Evolutionary conservation across 2,113 vertebrate species (phyloP), one percentile per base, ranked within the genome.

Genomic region (Seriola quinqueradiata): DNA sequence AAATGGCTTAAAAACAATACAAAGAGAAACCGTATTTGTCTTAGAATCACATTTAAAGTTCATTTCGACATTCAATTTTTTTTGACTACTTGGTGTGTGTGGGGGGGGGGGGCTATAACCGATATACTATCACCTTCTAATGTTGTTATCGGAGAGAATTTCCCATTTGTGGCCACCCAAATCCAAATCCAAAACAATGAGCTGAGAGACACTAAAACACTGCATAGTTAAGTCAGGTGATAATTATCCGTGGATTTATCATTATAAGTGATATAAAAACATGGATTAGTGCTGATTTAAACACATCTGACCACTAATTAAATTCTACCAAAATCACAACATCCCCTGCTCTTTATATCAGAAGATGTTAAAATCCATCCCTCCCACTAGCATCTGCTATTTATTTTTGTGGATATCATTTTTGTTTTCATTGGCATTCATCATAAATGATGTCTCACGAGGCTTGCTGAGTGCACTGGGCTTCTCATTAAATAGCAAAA

Each of bases 341-440:
- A n/a, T 25, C 55, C 6, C 55, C 55, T 25, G 52, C 52, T 55
- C n/a, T 50, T 7, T 55, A 21, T 23, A 58, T 59, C 65, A 59
- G 28, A 65, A 46, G 19, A 63, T 34, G 21, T 52, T 46, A 36
- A 61, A 66, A 21, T 17, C 48, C 9, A 16, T 25, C 23, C 34
- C 44, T 74, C 76, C 68, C 19, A 54, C 42, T 81, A 36, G 11
- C 36, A 69, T 65, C 63, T 77, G 59, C 19, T 73, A 3, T 83
- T 66, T 23, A 34, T 59, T 14, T 55, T 36, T 17, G 25, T 23
- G 14, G 57, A 50, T 36, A 34, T 77, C 0, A 70, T 65, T 32
- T 76, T 46, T 42, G 38, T 77, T 78, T 81, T 54, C 36, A 40
- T 13, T 38, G 67, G 78, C 50, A 81, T 78, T 77, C 57, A 73